Conservation (phyloP, 1,140 invertebrate genomes). For the Aphaenogaster floridana region DNA sequence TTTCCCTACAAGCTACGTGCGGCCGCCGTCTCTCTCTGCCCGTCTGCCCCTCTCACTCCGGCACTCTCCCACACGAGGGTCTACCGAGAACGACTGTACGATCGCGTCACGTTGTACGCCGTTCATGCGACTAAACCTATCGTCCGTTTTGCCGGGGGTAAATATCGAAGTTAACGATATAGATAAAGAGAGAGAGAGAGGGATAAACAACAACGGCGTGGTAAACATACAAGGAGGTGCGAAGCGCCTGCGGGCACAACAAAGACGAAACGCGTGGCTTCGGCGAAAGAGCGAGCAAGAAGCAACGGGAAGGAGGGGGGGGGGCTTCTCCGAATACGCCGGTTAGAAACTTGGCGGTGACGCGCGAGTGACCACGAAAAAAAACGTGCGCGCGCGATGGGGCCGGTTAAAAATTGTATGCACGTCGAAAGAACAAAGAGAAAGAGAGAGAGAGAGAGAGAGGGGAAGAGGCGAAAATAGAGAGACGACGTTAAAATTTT, state of each 20-base stretch:
- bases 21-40: conserved; percentile 48
- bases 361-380: conserved; percentile 60
- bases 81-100: conserved; percentile 22
- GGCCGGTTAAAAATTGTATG: conserved; percentile 82
- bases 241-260: not conserved
- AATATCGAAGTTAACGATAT: conserved; percentile 15
- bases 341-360: conserved; percentile 23
- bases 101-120: conserved; percentile 42
- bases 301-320: not conserved
- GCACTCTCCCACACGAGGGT: conserved; percentile 48
- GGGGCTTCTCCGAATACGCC: not conserved
- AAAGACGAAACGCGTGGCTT: conserved; percentile 12
- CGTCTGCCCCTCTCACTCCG: conserved; percentile 40
- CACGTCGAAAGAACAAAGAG: conserved; percentile 69
- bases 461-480: not conserved
- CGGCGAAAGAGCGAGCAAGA: not conserved
- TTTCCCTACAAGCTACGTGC: conserved; percentile 59
- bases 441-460: not conserved
- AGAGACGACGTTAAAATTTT: conserved; percentile 84
- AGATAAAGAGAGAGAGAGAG: conserved; percentile 10
- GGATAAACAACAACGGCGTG: conserved; percentile 10
- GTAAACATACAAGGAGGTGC: conserved; percentile 43
- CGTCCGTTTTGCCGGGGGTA: conserved; percentile 42
- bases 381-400: conserved; percentile 79
- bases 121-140: conserved; percentile 47